Conservation (phyloP, 2,797 vertebrate species). For the Sciurus vulgaris region DNA sequence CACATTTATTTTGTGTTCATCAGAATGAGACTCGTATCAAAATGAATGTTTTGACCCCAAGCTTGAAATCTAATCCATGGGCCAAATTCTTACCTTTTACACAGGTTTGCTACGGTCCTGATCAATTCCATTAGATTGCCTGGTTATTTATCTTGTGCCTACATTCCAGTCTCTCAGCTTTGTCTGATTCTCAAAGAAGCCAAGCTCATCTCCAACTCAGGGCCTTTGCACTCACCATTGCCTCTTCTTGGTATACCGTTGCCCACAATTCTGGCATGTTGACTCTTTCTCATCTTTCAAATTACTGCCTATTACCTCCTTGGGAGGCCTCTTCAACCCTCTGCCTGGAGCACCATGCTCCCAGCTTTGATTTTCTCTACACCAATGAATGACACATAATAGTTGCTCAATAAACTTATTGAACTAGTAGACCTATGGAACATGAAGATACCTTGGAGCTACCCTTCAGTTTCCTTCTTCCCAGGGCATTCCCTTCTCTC, state of each 20-base stretch:
- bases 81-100: too few relatives aligned
- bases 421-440: too few relatives aligned
- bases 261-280: rapidly evolving
- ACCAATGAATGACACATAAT: too few relatives aligned
- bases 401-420: neutral
- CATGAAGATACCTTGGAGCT: neutral
- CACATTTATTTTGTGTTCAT: neutral
- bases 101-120: too few relatives aligned
- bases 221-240: neutral
- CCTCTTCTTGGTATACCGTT: neutral
- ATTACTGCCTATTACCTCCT: neutral
- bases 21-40: neutral
- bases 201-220: neutral
- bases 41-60: neutral
- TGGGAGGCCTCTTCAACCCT: neutral
- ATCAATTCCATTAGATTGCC: neutral
- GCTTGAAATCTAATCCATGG: neutral
- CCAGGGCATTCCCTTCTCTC: too few relatives aligned
- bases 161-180: neutral
- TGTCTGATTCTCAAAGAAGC: neutral
- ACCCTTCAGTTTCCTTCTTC: neutral
- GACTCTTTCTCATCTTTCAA: neutral
- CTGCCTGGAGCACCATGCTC: rapidly evolving
- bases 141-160: neutral
- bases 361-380: neutral